Base-by-base conservation (phyloP, 2,888 invertebrate genomes). In the Volucella zonaria region DNA sequence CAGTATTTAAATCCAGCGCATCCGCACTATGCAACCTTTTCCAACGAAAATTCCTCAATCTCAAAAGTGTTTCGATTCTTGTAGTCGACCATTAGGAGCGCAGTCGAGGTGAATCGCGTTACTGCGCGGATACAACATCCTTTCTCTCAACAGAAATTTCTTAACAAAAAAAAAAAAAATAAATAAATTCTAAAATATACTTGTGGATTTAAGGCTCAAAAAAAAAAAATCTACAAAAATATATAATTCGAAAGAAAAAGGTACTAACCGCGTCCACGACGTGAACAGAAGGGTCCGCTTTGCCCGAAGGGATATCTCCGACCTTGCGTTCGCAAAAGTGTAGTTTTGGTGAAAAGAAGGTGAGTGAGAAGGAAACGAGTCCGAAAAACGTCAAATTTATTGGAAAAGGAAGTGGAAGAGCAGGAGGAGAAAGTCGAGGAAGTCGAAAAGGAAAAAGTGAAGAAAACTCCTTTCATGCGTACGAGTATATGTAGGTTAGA, bases 51-150 rank as follows among this genome's bases (percentile, higher is more conserved):
- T 67, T 74, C 66, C 58, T 62, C 68, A 58, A 31, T 15, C n/a
- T 49, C 49, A 42, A 66, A 66, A 64, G 73, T 58, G 73, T 61
- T 31, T 64, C 43, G 23, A 68, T 59, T 56, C 18, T 42, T 58
- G 82, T 80, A 83, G 83, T 80, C 80, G 66, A 80, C 71, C 54
- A 83, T 83, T 80, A 80, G 83, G 83, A 83, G 80, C 67, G 80
- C 40, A 83, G 80, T 56, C 58, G 83, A 75, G 59, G 66, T 71
- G 75, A 83, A 71, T 59, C 59, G 80, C 70, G 80, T 80, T 80
- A 56, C 80, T 75, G 52, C 82, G 70, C 67, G 67, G 62, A 75
- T 38, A 52, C 23, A 23, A 66, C 51, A 56, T 77, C 68, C 42
- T 52, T 47, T 56, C 54, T 23, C 49, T 14, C 47, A 31, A 62